phyloP scores from a whole-genome alignment of 2,888 invertebrate species.

The Stramonita haemastoma region DNA sequence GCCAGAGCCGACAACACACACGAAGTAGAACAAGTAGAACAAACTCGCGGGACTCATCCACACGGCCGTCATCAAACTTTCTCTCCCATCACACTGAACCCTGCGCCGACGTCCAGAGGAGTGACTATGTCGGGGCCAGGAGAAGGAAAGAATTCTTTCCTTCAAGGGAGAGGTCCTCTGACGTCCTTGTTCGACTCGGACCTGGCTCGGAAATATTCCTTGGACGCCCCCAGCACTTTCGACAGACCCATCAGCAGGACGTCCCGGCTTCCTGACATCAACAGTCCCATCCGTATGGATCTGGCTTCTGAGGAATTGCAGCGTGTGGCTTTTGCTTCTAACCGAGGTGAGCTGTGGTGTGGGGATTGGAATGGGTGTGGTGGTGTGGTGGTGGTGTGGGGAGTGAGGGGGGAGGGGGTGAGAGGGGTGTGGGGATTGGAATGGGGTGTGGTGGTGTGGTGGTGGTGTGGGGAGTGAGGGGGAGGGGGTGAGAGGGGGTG shows the following conservation, averaged over 20 bases:
- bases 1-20: neutral
- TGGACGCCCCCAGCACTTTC: constrained; percentile 36
- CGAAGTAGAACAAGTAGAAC: neutral
- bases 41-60: neutral
- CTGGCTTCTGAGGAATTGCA: constrained; percentile 28
- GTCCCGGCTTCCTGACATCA: constrained; percentile 26
- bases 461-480: neutral
- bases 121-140: neutral
- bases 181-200: constrained; percentile 16
- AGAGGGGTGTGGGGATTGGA: neutral
- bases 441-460: neutral
- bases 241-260: constrained; percentile 40
- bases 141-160: neutral
- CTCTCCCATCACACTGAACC: constrained; percentile 28
- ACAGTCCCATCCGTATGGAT: constrained; percentile 36
- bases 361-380: neutral
- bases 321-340: constrained; percentile 9
- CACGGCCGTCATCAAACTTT: constrained; percentile 13
- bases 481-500: neutral
- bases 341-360: neutral
- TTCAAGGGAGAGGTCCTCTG: neutral
- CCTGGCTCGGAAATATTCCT: neutral
- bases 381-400: neutral
- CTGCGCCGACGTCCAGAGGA: constrained; percentile 25
- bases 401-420: neutral